Conservation (phyloP, 2,797 vertebrate genomes). For the Falco concolor region DNA sequence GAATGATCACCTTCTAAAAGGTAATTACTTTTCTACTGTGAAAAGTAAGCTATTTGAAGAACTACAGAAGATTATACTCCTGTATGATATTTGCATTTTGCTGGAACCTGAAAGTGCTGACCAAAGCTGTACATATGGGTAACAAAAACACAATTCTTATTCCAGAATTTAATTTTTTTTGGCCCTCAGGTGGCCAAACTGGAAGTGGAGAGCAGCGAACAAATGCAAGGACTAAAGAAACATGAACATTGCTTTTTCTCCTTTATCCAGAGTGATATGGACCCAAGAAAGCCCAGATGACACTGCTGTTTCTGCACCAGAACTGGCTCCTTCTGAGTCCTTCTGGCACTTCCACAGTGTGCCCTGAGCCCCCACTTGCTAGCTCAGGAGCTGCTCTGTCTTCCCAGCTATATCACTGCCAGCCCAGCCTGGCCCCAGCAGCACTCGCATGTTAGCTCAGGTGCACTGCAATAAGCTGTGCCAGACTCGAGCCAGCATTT, state of each 20-base stretch:
- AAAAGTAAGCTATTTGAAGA: not conserved
- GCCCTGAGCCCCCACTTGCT: not conserved
- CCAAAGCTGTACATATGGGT: not conserved
- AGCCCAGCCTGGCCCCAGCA: not conserved
- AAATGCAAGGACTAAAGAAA: not conserved
- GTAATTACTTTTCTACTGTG: not conserved
- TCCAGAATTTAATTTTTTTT: not conserved
- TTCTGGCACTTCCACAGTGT: fast-evolving
- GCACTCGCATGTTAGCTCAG: not conserved
- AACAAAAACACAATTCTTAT: not conserved
- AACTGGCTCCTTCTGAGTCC: not conserved
- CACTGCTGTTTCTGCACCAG: not conserved
- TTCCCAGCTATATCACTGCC: fast-evolving
- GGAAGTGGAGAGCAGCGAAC: not conserved
- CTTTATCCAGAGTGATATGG: not conserved
- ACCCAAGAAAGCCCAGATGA: not conserved
- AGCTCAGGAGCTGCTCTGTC: not conserved
- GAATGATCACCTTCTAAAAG: not conserved
- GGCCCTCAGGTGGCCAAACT: not conserved
- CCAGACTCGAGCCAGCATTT: not conserved
- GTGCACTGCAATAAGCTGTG: not conserved
- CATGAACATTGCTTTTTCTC: not conserved
- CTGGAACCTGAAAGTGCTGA: not conserved
- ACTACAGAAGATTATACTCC: not conserved
- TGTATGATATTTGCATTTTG: not conserved